Percentiles rank a stretch among this genome's conserved stretches.
Evolutionary conservation across 2,113 vertebrate genomes (phyloP).

Genomic region (Limnothrissa miodon): DNA sequence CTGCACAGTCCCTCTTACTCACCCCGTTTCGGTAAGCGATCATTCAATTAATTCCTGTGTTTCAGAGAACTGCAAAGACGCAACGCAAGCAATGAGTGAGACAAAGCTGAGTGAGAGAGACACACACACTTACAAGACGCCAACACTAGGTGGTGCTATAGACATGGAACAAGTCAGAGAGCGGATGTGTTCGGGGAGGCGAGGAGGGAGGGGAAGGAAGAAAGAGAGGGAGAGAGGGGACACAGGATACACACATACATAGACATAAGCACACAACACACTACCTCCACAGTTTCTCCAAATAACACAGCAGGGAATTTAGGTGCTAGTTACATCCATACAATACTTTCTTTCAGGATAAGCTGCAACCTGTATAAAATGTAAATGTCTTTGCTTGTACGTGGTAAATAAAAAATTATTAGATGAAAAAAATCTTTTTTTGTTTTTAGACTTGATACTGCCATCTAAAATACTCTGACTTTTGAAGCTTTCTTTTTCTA

Average conservation of each 20-base stretch:
- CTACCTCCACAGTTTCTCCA: background rate
- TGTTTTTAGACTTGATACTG: background rate
- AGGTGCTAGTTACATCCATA: background rate
- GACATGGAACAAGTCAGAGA: conserved; percentile 45
- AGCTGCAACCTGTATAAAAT: background rate
- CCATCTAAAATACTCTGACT: background rate
- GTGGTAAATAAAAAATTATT: background rate
- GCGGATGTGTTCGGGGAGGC: conserved; percentile 39
- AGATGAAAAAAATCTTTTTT: background rate
- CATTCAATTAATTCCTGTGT: conserved; percentile 81
- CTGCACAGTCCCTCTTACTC: conserved; percentile 70
- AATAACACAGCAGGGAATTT: background rate
- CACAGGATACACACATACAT: background rate
- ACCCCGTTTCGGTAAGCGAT: conserved; percentile 68
- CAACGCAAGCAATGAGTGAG: conserved; percentile 68
- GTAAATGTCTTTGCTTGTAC: too few relatives aligned
- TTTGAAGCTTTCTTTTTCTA: background rate
- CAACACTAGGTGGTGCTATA: conserved; percentile 51
- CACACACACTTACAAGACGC: conserved; percentile 48
- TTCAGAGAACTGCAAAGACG: conserved; percentile 79
- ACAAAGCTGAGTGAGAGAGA: conserved; percentile 26
- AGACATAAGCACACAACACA: background rate
- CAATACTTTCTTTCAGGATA: background rate
- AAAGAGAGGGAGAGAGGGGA: conserved; percentile 39
- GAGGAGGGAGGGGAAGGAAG: conserved; percentile 54